Conservation (phyloP, 2,888 invertebrate genomes). For the Ormia ochracea region DNA sequence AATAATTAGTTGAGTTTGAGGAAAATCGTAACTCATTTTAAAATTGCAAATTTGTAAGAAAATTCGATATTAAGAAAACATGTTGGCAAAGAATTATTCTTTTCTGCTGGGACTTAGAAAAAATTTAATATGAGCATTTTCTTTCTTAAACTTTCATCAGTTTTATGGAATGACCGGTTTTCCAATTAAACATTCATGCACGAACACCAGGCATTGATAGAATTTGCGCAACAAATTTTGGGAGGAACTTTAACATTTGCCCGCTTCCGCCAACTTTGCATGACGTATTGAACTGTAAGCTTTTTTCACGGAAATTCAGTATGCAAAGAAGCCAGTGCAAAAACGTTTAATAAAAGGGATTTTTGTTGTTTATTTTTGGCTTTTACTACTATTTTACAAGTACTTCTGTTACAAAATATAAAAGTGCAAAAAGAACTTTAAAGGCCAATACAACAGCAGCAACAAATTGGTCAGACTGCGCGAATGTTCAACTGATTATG, state of each 20-base stretch:
- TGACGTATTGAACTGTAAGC: conserved; percentile 54
- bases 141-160: too few species aligned
- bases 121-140: too few species aligned
- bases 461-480: conserved; percentile 14
- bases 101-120: too few species aligned
- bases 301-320: conserved; percentile 8
- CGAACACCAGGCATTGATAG: conserved; percentile 12
- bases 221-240: conserved; percentile 37
- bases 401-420: neutral
- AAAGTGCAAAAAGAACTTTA: neutral
- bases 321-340: neutral
- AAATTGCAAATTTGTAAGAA: too few species aligned
- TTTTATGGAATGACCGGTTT: too few species aligned
- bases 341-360: too few species aligned
- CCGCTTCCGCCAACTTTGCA: conserved; percentile 50
- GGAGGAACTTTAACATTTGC: conserved; percentile 49
- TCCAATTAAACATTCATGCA: conserved; percentile 11
- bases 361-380: too few species aligned
- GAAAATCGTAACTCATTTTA: too few species aligned
- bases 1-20: too few species aligned
- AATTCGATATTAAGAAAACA: too few species aligned
- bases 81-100: too few species aligned
- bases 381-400: neutral
- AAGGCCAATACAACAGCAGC: neutral
- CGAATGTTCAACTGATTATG: conserved; percentile 31